Percentiles rank a stretch among this genome's conserved stretches.
These are phyloP conservation scores for Eidolon dupreanum DNA, from an alignment of 2,797 vertebrate genomes.

Conservation along the genomic window DNA sequence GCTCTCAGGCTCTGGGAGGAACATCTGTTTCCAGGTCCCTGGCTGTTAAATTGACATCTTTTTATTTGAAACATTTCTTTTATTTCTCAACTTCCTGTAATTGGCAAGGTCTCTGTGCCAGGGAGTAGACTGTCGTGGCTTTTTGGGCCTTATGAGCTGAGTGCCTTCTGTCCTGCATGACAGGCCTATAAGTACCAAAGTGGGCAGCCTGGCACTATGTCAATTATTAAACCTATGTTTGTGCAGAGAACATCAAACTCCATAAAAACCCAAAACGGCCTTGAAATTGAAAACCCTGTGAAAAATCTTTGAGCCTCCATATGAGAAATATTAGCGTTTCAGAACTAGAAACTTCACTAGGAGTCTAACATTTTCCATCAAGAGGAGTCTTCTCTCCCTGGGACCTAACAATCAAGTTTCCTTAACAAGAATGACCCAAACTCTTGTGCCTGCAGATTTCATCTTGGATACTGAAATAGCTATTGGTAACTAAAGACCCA, in stretches of 20 bases:
- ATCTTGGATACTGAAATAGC: background rate
- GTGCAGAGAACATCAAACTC: slow-evolving; percentile 82
- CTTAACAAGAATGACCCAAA: background rate
- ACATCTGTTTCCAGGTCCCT: slow-evolving; percentile 89
- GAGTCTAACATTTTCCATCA: slow-evolving; percentile 21
- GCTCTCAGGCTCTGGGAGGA: slow-evolving; percentile 81
- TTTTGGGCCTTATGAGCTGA: slow-evolving; percentile 82
- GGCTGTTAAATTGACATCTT: slow-evolving; percentile 90
- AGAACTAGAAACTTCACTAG: slow-evolving; percentile 74
- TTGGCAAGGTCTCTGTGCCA: slow-evolving; percentile 86
- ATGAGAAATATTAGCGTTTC: slow-evolving; percentile 81
- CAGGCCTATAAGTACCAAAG: slow-evolving; percentile 74
- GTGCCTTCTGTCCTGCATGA: slow-evolving; percentile 74
- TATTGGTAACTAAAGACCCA: background rate
- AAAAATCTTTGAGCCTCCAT: slow-evolving; percentile 71
- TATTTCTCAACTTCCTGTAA: slow-evolving; percentile 88
- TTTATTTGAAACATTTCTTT: slow-evolving; percentile 89
- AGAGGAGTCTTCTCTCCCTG: background rate
- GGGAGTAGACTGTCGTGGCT: slow-evolving; percentile 83
- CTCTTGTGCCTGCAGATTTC: background rate
- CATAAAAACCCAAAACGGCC: slow-evolving; percentile 82
- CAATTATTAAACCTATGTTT: slow-evolving; percentile 85
- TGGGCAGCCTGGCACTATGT: slow-evolving; percentile 78
- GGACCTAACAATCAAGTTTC: slow-evolving; percentile 52
- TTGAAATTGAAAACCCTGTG: slow-evolving; percentile 81